These are phyloP conservation scores for Lasioglossum albipes DNA, from an alignment of 1,140 invertebrate genomes.

Conservation along the genomic window DNA sequence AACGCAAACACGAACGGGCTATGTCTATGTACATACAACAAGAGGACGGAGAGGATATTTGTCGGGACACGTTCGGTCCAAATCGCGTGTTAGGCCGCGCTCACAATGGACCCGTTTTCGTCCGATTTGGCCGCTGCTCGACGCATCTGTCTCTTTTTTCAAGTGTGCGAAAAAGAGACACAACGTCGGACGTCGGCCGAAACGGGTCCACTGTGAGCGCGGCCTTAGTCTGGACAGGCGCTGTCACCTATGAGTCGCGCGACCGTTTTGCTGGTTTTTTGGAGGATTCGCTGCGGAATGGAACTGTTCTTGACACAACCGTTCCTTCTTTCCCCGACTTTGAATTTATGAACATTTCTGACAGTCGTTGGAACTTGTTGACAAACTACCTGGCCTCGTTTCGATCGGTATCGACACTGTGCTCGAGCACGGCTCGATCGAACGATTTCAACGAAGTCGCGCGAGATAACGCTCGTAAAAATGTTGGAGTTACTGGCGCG, in stretches of 20 bases:
- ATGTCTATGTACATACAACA: neutral
- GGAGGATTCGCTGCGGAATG: too few relatives aligned
- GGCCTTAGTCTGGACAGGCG: neutral
- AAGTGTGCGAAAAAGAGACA: too few relatives aligned
- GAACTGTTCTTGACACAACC: too few relatives aligned
- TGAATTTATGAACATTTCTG: too few relatives aligned
- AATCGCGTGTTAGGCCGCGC: neutral
- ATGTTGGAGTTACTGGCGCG: neutral
- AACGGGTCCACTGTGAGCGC: too few relatives aligned
- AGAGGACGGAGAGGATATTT: constrained; percentile 17
- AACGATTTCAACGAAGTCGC: neutral
- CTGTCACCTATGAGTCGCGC: neutral
- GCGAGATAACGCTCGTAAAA: neutral
- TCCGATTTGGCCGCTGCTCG: too few relatives aligned
- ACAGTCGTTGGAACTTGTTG: neutral
- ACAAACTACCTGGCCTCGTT: neutral
- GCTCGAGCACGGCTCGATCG: neutral
- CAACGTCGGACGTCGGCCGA: too few relatives aligned
- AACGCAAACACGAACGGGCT: too few relatives aligned
- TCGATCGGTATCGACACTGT: neutral
- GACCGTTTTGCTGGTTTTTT: too few relatives aligned
- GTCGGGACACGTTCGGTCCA: constrained; percentile 14
- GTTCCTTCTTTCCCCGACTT: too few relatives aligned
- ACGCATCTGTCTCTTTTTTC: too few relatives aligned
- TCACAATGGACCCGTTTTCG: too few relatives aligned